phyloP scores from a whole-genome alignment of 1,140 invertebrate genomes.

The Rhizoglyphus robini region DNA sequence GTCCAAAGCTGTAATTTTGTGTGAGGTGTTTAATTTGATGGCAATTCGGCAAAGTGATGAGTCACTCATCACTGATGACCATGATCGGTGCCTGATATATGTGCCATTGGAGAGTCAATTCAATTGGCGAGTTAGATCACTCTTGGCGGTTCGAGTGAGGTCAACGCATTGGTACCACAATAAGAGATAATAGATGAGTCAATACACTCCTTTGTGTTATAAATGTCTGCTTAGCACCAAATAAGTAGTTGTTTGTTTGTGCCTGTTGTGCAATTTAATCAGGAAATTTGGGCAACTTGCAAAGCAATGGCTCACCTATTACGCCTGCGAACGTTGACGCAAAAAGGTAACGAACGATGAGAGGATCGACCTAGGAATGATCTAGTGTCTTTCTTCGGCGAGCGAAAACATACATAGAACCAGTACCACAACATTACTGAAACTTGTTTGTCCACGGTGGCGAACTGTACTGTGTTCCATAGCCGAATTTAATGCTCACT shows the following conservation, averaged over 20 bases:
- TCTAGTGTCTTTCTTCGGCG: neutral
- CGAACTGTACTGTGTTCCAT: too few species aligned
- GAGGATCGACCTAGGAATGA: too few species aligned
- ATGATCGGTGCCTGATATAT: too few species aligned
- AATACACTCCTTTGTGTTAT: constrained; percentile 8
- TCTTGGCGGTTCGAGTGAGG: neutral
- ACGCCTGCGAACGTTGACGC: neutral
- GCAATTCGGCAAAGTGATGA: neutral
- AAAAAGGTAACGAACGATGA: neutral
- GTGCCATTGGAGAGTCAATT: neutral
- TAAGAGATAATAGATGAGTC: neutral
- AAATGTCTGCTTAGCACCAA: neutral
- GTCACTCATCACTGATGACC: too few species aligned
- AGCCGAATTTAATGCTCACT: neutral
- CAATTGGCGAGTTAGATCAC: neutral
- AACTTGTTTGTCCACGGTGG: too few species aligned
- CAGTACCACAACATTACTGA: neutral
- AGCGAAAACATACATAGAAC: neutral
- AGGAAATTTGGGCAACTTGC: neutral
- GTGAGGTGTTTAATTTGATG: neutral
- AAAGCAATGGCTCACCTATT: constrained; percentile 1
- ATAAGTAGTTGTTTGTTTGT: neutral
- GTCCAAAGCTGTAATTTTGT: too few species aligned
- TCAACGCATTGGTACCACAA: neutral
- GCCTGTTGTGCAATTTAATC: neutral